phyloP scores from a whole-genome alignment of 2,888 invertebrate genomes.

The Anaspis maculata region DNA sequence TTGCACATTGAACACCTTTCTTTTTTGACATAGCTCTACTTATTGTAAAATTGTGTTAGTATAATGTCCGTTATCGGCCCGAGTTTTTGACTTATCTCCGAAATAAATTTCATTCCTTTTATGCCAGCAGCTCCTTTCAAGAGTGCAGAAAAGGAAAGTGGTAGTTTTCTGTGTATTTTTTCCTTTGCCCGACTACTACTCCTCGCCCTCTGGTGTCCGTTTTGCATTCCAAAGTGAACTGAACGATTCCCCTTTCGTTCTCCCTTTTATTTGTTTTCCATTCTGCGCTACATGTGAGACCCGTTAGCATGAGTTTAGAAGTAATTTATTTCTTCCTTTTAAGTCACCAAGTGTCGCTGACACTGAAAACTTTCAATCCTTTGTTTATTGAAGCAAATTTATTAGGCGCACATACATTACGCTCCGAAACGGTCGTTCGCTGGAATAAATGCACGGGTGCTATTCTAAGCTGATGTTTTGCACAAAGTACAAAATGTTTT shows the following conservation, averaged over 20 bases:
- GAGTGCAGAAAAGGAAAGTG: neutral
- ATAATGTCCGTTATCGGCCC: too few species aligned
- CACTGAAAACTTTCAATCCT: conserved; percentile 13
- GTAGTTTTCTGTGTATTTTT: conserved; percentile 7
- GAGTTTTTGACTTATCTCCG: neutral
- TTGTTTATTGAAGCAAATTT: conserved; percentile 8
- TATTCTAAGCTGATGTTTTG: too few species aligned
- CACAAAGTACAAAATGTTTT: too few species aligned
- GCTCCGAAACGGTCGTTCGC: too few species aligned
- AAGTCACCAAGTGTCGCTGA: conserved; percentile 16
- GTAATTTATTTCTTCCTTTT: conserved; percentile 23
- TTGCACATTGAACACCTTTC: too few species aligned
- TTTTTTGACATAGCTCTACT: too few species aligned
- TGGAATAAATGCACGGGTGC: too few species aligned
- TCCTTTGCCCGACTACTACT: conserved; percentile 2
- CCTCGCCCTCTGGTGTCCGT: conserved; percentile 9
- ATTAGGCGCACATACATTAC: too few species aligned
- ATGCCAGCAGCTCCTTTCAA: neutral
- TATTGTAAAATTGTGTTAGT: too few species aligned
- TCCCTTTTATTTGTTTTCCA: conserved; percentile 24
- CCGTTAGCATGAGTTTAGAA: conserved; percentile 23
- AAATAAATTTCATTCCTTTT: conserved; percentile 4
- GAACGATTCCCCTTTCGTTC: conserved; percentile 12
- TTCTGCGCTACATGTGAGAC: conserved; percentile 23
- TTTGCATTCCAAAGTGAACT: conserved; percentile 21